Evolutionary conservation across 2,797 vertebrate genomes (phyloP).

Genomic region (Crocodylus rhombifer): DNA sequence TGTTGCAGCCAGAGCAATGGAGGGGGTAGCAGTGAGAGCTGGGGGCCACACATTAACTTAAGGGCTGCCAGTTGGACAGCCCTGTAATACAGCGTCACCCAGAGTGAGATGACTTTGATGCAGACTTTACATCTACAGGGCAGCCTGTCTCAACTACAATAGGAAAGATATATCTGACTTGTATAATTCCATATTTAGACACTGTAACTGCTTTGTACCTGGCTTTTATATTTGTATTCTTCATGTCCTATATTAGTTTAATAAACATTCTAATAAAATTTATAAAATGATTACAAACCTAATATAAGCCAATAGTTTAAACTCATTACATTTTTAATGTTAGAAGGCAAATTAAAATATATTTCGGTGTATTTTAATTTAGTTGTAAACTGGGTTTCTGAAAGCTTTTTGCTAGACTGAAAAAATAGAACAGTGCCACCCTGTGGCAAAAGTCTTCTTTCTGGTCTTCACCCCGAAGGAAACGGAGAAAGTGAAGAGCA

Average conservation of each 20-base stretch:
- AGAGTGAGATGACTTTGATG: too few species aligned
- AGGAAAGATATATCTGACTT: background rate
- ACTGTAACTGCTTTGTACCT: too few species aligned
- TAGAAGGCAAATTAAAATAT: constrained; percentile 1
- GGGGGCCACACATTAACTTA: too few species aligned
- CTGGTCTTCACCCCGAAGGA: background rate
- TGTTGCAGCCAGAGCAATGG: too few species aligned
- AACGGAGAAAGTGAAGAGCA: background rate
- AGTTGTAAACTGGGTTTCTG: background rate
- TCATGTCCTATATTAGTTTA: fast-evolving
- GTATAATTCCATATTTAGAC: background rate
- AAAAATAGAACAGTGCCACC: background rate
- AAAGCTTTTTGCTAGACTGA: background rate
- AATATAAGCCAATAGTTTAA: background rate
- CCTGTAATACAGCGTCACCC: too few species aligned
- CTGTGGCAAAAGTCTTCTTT: background rate
- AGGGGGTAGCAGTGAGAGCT: too few species aligned
- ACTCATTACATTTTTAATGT: background rate
- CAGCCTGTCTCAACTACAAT: fast-evolving
- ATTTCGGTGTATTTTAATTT: background rate
- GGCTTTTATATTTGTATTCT: fast-evolving
- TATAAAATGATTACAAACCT: background rate
- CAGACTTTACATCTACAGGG: fast-evolving
- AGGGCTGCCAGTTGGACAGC: too few species aligned
- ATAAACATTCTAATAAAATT: background rate